Conservation (phyloP, 1,140 invertebrate species). For the Hylyphantes graminicola region DNA sequence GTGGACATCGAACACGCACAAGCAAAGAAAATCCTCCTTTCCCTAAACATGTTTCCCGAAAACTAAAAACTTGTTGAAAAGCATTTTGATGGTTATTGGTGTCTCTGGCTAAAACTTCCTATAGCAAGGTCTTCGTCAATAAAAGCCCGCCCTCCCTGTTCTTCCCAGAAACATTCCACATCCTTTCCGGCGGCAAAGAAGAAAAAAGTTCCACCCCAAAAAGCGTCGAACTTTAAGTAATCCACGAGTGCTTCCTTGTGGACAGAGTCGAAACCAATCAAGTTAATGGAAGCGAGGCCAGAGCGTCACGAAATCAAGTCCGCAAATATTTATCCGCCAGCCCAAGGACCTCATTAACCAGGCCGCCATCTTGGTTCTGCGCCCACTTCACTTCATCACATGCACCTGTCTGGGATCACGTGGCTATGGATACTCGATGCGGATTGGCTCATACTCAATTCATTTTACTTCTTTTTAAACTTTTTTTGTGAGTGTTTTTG, state of each 20-base stretch:
- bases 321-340: conserved; percentile 60
- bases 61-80: conserved; percentile 56
- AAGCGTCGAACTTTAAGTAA: conserved; percentile 61
- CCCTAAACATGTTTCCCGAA: conserved; percentile 58
- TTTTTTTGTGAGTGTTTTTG: conserved; percentile 8
- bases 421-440: conserved; percentile 29
- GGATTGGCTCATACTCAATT: conserved; percentile 47
- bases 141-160: conserved; percentile 24
- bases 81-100: conserved; percentile 59
- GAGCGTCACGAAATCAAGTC: conserved; percentile 61
- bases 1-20: background rate
- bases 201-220: conserved; percentile 51
- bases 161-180: conserved; percentile 45
- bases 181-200: conserved; percentile 47
- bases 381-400: conserved; percentile 60
- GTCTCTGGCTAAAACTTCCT: conserved; percentile 43
- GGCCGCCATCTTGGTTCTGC: conserved; percentile 51
- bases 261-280: conserved; percentile 61
- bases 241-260: conserved; percentile 61
- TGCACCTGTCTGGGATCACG: conserved; percentile 59
- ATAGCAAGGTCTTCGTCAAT: conserved; percentile 51
- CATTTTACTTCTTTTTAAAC: conserved; percentile 31
- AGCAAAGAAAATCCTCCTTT: conserved; percentile 18
- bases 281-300: conserved; percentile 59
- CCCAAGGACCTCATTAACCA: conserved; percentile 60